Base-by-base conservation (phyloP, 2,797 vertebrate species). In the Chloroceryle amazona region DNA sequence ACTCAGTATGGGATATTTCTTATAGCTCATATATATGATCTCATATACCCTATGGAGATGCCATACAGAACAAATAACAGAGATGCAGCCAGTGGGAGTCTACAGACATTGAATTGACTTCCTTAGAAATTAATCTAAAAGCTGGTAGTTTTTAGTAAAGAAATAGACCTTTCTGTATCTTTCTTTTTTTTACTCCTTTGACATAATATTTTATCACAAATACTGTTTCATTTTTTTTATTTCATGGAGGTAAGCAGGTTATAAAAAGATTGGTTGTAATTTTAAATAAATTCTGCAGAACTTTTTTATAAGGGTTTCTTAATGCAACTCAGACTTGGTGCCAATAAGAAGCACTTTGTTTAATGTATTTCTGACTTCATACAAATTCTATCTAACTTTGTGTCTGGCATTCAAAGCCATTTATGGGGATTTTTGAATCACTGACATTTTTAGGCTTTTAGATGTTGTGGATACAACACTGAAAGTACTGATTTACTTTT, bases 401-500 rank as follows among this genome's bases (percentile, higher is more conserved):
- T 78, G 51, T 58, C 49, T 94, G 80, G 66, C 61, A 90, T 95
- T 88, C 80, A 83, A 91, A 95, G 54, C 54, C 51, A 72, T 90
- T 92, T 96, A 72, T 41, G 6, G n/a, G 39, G 42, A 86, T 93
- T 93, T 96, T 83, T 95, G 65, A 83, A 88, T 95, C 94, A 78
- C 74, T 95, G 94, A 95, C 84, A 79, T 96, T 95, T 95, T 94
- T 83, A 96, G 93, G 94, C 74, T 95, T 93, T 91, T 73, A 91
- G 87, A 89, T 96, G 81, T 81, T 91, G 79, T 78, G 90, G 75
- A 67, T 96, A 44, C 70, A 86, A 83, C 75, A 66, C 16, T 75
- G 94, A 93, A 86, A 83, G 68, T 86, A 92, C 63, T 92, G 94
- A 90, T 95, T 96, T 96, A 95, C 66, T 95, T 96, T 95, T 90